Evolutionary conservation across 2,888 invertebrate genomes (phyloP).

Genomic region (Diarsia brunnea): DNA sequence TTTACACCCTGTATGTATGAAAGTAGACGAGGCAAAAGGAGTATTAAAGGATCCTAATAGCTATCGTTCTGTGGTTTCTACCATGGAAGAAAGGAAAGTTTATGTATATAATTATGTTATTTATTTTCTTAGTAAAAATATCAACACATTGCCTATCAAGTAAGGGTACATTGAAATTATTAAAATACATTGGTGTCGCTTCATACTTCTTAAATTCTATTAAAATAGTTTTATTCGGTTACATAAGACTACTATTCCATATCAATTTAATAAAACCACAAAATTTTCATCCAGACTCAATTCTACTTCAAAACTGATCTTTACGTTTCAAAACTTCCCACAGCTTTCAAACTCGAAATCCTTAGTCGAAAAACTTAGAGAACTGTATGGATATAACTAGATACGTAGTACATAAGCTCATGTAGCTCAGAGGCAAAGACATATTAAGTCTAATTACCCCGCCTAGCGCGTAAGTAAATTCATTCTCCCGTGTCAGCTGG

Average conservation of each 20-base stretch:
- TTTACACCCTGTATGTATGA: too few species aligned
- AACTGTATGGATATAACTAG: slow-evolving; percentile 85
- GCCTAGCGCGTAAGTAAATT: slow-evolving; percentile 81
- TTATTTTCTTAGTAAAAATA: background rate
- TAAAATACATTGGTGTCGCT: background rate
- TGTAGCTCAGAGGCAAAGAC: slow-evolving; percentile 84
- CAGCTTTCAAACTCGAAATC: background rate
- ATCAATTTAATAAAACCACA: background rate
- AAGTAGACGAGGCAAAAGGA: too few species aligned
- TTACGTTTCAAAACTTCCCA: background rate
- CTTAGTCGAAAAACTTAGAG: slow-evolving; percentile 83
- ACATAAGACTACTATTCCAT: background rate
- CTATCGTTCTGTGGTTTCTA: too few species aligned
- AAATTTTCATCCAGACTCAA: background rate
- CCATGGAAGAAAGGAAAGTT: too few species aligned
- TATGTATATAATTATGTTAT: too few species aligned
- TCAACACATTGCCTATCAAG: background rate
- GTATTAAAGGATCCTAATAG: too few species aligned
- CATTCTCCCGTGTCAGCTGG: slow-evolving; percentile 80
- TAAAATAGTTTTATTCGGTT: too few species aligned
- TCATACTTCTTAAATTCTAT: too few species aligned
- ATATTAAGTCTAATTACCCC: slow-evolving; percentile 83
- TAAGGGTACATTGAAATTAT: background rate
- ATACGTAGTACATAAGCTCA: slow-evolving; percentile 84
- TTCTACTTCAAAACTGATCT: background rate